Evolutionary conservation across 1,140 invertebrate genomes (phyloP).

Genomic region (Drosophila baimaii): DNA sequence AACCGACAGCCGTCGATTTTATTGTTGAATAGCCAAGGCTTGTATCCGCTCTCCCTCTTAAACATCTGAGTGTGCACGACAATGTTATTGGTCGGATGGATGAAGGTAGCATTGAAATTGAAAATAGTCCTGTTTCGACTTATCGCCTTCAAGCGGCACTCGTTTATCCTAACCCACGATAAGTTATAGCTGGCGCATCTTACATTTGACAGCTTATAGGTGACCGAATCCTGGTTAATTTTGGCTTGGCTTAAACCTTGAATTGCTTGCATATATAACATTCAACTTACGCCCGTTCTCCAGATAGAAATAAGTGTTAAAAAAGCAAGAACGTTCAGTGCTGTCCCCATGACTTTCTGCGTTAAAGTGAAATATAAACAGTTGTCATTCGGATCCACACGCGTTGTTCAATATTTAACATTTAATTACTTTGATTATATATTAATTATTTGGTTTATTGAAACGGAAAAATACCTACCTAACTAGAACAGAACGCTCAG

Average conservation of each 20-base stretch:
- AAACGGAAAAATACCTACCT: not conserved
- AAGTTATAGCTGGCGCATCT: conserved; percentile 8
- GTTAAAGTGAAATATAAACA: not conserved
- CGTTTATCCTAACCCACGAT: conserved; percentile 25
- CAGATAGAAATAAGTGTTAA: not conserved
- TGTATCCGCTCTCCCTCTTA: conserved; percentile 13
- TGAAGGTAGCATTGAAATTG: conserved; percentile 16
- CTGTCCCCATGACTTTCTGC: not conserved
- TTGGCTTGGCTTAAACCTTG: not conserved
- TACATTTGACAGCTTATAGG: conserved; percentile 15
- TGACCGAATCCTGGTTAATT: conserved; percentile 7
- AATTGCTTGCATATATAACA: too few species aligned
- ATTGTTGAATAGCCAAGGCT: conserved; percentile 7
- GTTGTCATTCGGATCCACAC: not conserved
- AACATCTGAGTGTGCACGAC: not conserved
- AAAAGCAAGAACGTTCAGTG: not conserved
- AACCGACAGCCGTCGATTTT: conserved; percentile 15
- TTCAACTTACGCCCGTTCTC: conserved; percentile 10
- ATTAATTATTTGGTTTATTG: conserved; percentile 1
- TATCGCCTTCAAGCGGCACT: conserved; percentile 27
- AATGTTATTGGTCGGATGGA: conserved; percentile 4
- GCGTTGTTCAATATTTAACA: not conserved
- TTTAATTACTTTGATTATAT: not conserved
- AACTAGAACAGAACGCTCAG: too few species aligned
- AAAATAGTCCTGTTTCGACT: conserved; percentile 6